Conservation (phyloP, 2,888 invertebrate species). For the Pseudococcus viburni region DNA sequence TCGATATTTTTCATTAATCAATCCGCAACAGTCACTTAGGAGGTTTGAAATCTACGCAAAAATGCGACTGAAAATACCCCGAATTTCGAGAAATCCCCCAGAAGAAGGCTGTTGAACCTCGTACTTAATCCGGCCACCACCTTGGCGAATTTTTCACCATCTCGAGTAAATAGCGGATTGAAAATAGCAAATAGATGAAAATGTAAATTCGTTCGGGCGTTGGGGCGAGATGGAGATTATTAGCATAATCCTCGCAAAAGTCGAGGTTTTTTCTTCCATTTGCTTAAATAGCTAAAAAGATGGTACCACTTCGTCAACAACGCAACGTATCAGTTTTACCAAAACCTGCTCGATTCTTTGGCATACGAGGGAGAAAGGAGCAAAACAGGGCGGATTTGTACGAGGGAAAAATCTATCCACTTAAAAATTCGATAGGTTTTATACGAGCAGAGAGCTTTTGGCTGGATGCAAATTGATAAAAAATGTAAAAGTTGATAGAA, state of each 20-base stretch:
- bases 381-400: background rate
- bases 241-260: conserved; percentile 54
- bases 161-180: conserved; percentile 3
- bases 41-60: background rate
- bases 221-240: background rate
- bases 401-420: background rate
- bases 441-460: background rate
- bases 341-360: background rate
- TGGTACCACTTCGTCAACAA: conserved; percentile 7
- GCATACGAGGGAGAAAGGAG: background rate
- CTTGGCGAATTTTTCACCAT: background rate
- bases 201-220: conserved; percentile 1
- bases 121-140: background rate
- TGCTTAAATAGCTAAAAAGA: conserved; percentile 40
- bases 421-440: conserved; percentile 3
- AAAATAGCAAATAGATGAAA: conserved; percentile 35
- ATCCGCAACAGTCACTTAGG: no score
- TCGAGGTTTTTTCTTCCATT: conserved; percentile 46
- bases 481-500: conserved; percentile 24
- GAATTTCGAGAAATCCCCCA: no score
- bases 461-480: conserved; percentile 33
- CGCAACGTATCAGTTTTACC: background rate
- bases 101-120: background rate
- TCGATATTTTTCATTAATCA: no score
- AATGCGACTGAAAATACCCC: background rate